These are phyloP conservation scores for Numenius arquata DNA, from an alignment of 2,113 vertebrate genomes.

Conservation along the genomic window DNA sequence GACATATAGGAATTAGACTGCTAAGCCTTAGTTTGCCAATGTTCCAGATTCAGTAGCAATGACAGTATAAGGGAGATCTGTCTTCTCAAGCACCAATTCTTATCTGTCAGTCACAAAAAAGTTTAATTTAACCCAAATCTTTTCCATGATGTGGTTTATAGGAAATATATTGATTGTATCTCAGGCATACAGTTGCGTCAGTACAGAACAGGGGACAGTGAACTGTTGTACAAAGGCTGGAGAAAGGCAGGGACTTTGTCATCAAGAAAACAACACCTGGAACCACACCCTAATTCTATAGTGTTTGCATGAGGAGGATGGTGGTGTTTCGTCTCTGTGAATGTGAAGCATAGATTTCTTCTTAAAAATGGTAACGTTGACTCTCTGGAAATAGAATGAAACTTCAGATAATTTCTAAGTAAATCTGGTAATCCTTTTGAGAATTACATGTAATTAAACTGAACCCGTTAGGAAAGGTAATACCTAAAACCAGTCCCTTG, in stretches of 20 bases:
- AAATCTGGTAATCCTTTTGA: neutral
- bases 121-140: neutral
- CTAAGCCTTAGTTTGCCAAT: neutral
- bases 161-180: neutral
- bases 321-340: neutral
- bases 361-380: neutral
- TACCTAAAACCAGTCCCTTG: neutral
- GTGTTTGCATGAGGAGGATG: neutral
- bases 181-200: neutral
- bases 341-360: neutral
- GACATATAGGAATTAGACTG: neutral
- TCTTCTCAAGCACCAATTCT: neutral
- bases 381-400: neutral
- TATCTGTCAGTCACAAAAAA: neutral
- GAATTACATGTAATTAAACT: neutral
- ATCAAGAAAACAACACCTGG: neutral
- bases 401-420: neutral
- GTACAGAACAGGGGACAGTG: neutral
- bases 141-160: neutral
- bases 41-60: neutral
- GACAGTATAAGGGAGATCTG: neutral
- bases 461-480: neutral
- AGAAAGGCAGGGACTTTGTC: constrained; percentile 12
- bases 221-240: neutral
- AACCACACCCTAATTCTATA: neutral